Evolutionary conservation across 2,888 invertebrate species (phyloP).

Genomic region (Priocnemis perturbator): DNA sequence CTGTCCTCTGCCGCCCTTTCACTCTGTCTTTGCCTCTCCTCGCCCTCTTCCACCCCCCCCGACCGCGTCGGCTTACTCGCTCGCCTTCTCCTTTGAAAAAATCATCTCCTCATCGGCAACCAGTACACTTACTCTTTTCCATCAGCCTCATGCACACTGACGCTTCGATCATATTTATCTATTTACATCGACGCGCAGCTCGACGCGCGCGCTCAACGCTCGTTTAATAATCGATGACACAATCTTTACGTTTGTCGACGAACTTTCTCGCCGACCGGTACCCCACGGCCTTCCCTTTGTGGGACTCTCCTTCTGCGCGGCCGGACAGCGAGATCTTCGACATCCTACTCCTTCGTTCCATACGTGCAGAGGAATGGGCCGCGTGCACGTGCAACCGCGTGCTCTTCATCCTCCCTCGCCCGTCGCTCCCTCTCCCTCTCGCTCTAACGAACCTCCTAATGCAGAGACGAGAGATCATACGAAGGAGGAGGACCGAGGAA

Average conservation of each 20-base stretch:
- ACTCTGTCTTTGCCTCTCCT: constrained; percentile 31
- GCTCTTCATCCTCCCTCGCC: neutral
- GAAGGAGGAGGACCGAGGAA: constrained; percentile 43
- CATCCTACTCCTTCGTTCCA: no score
- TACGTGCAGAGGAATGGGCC: neutral
- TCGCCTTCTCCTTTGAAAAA: constrained; percentile 6
- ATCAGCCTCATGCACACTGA: neutral
- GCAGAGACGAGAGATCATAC: constrained; percentile 25
- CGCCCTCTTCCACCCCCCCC: constrained; percentile 10
- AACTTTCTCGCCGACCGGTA: no score
- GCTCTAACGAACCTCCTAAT: constrained; percentile 19
- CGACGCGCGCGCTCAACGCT: no score
- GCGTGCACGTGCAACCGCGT: constrained; percentile 10
- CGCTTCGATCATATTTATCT: neutral
- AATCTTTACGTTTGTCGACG: no score
- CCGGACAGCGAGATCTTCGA: no score
- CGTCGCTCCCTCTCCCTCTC: constrained; percentile 15
- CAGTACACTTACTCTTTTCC: no score
- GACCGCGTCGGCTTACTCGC: constrained; percentile 8
- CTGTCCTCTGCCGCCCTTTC: constrained; percentile 33
- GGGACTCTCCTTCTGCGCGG: no score
- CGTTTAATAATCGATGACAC: no score
- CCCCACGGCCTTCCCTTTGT: no score
- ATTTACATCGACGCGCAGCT: no score
- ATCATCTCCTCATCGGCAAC: neutral